Evolutionary conservation across 2,797 vertebrate species (phyloP).

Genomic region (Catharus ustulatus): DNA sequence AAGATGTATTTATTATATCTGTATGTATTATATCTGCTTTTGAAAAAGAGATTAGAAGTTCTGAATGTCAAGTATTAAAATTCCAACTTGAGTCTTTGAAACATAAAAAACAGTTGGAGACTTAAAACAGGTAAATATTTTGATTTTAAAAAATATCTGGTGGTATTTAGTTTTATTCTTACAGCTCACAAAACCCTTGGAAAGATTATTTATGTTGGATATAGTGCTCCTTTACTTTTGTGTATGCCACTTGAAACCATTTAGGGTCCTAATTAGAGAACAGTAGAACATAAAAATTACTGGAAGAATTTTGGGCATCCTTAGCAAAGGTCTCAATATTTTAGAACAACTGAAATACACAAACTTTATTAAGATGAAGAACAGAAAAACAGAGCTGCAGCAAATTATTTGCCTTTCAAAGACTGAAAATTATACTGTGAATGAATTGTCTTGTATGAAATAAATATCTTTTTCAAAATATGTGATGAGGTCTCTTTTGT

Average conservation of each 20-base stretch:
- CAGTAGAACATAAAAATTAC: not conserved
- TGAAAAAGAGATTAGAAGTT: not conserved
- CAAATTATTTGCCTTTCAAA: not conserved
- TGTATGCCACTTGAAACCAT: not conserved
- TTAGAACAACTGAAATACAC: not conserved
- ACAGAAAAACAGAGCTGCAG: not conserved
- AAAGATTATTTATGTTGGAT: not conserved
- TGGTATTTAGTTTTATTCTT: not conserved
- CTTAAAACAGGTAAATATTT: not conserved
- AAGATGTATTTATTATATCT: not conserved
- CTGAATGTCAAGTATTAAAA: not conserved
- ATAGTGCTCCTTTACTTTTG: not conserved
- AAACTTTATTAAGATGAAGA: not conserved
- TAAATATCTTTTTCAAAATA: slow-evolving; percentile 19
- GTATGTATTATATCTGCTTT: not conserved
- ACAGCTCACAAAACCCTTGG: not conserved
- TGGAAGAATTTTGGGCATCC: not conserved
- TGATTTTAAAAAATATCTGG: not conserved
- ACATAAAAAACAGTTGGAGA: not conserved
- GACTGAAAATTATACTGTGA: not conserved
- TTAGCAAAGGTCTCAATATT: not conserved
- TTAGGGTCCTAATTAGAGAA: not conserved
- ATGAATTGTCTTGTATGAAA: not conserved
- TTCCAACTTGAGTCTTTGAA: not conserved
- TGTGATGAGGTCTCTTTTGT: not conserved